Evolutionary conservation across 2,113 vertebrate species (phyloP), one percentile per base, ranked within the genome.

Genomic region (Capreolus pygargus): DNA sequence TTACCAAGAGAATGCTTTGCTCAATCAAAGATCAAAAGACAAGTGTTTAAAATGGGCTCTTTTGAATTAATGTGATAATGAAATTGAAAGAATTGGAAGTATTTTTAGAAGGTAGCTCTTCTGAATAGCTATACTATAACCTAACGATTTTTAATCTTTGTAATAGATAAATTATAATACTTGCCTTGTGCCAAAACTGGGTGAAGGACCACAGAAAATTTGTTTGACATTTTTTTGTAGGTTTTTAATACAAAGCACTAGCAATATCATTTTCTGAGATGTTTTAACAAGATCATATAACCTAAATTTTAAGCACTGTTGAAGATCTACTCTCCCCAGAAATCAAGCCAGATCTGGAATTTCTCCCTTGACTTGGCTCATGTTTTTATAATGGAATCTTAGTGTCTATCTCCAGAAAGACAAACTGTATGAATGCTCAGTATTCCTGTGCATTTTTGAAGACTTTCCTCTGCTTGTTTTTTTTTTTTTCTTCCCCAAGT

Each of bases 311-410:
- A 95, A 61, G 70, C 50, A 84, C 61, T 86, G 55, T 92, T 96
- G 50, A 96, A 91, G 43, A 79, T 93, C 61, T 86, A 4, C 67
- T 97, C 19, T 96, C 74, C 45, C 60, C 9, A 86, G 47, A 96
- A 94, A 64, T 88, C 61, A 91, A 92, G 57, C 57, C 23, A 92
- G 57, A 95, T 86, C 57, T 96, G 91, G 74, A 93, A 86, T 97
- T 91, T 98, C 90, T 93, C 19, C 84, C 28, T 95, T 88, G 28
- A 94, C 36, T 97, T 95, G 91, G 70, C 76, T 97, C n/a, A 64
- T 45, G 45, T 91, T 97, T 97, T 96, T 86, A 74, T 92, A 93
- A 64, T 97, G 79, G 76, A 97, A 93, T 97, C 43, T 97, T 89
- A 94, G 64, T 97, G n/a, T 89, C 82, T 97, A 21, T 91, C 95